These are phyloP conservation scores for Scaeva pyrastri DNA, from an alignment of 2,888 invertebrate species.

Conservation along the genomic window DNA sequence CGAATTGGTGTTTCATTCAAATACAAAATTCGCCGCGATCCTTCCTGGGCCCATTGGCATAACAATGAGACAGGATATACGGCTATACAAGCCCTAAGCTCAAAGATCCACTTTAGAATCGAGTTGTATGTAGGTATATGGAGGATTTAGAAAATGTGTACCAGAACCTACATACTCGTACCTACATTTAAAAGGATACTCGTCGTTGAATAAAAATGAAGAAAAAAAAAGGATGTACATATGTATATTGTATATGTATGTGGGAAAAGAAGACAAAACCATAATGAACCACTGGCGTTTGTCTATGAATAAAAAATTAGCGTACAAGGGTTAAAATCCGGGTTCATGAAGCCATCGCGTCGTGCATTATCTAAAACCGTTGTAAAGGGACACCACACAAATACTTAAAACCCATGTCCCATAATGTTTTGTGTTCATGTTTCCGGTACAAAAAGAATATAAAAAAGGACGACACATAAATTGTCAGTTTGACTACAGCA, in stretches of 20 bases:
- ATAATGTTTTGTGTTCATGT: constrained; percentile 74
- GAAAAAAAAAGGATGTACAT: constrained; percentile 27
- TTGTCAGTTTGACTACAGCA: constrained; percentile 66
- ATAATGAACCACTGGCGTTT: constrained; percentile 73
- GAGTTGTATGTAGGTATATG: not conserved
- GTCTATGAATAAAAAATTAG: constrained; percentile 76
- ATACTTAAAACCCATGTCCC: constrained; percentile 67
- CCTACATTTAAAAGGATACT: constrained; percentile 22
- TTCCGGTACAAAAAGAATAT: constrained; percentile 60
- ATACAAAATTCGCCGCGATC: constrained; percentile 62
- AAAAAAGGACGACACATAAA: constrained; percentile 70
- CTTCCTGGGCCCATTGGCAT: constrained; percentile 59
- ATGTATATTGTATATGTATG: too few species aligned
- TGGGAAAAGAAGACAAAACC: constrained; percentile 52
- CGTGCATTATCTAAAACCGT: constrained; percentile 65
- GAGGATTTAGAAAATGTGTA: not conserved
- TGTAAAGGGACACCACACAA: constrained; percentile 73
- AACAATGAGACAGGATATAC: constrained; percentile 53
- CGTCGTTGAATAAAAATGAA: constrained; percentile 12
- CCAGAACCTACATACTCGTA: not conserved
- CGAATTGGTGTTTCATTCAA: constrained; percentile 71
- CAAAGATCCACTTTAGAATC: constrained; percentile 8
- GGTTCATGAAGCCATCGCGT: constrained; percentile 63
- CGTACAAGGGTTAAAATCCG: constrained; percentile 75
- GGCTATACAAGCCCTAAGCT: not conserved